A percentile compares a stretch with the other conserved stretches of the same genome.
Conservation (phyloP, 2,888 invertebrate genomes). For the Papilio gigon region DNA sequence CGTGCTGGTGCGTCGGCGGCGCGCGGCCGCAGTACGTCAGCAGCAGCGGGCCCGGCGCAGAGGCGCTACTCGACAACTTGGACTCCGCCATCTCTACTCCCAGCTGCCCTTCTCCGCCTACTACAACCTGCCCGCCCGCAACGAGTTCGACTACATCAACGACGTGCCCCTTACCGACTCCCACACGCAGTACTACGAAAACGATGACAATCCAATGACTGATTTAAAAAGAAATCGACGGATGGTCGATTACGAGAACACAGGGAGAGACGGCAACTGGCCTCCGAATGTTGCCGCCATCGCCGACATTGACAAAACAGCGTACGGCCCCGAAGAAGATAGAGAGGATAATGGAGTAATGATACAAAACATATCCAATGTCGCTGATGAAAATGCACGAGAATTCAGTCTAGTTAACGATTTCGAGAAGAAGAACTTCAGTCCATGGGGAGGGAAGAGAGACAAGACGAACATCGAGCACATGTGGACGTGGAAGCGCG, state of each 20-base stretch:
- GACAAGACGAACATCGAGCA: slow-evolving; percentile 55
- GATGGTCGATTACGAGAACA: slow-evolving; percentile 26
- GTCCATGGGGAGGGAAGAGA: slow-evolving; percentile 77
- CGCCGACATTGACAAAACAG: slow-evolving; percentile 60
- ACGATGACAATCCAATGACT: slow-evolving; percentile 49
- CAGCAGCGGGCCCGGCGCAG: slow-evolving; percentile 55
- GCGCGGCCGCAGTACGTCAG: slow-evolving; percentile 72
- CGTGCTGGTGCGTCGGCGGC: slow-evolving; percentile 66
- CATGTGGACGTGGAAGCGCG: slow-evolving; percentile 74
- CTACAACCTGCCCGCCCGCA: slow-evolving; percentile 54
- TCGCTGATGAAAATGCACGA: slow-evolving; percentile 55
- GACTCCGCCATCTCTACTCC: slow-evolving; percentile 56
- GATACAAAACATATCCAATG: slow-evolving; percentile 48
- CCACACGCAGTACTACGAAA: slow-evolving; percentile 49
- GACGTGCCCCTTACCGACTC: slow-evolving; percentile 45
- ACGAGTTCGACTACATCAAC: slow-evolving; percentile 51
- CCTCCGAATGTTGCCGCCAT: slow-evolving; percentile 58
- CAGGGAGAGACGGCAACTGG: slow-evolving; percentile 54
- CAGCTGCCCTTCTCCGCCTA: slow-evolving; percentile 59
- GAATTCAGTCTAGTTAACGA: slow-evolving; percentile 47
- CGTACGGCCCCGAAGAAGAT: slow-evolving; percentile 56
- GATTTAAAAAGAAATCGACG: slow-evolving; percentile 43
- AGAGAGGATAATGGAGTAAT: slow-evolving; percentile 49
- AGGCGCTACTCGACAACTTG: slow-evolving; percentile 54
- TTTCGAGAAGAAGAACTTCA: slow-evolving; percentile 68